Conservation (phyloP, 2,113 vertebrate species). For the Sitta europaea region DNA sequence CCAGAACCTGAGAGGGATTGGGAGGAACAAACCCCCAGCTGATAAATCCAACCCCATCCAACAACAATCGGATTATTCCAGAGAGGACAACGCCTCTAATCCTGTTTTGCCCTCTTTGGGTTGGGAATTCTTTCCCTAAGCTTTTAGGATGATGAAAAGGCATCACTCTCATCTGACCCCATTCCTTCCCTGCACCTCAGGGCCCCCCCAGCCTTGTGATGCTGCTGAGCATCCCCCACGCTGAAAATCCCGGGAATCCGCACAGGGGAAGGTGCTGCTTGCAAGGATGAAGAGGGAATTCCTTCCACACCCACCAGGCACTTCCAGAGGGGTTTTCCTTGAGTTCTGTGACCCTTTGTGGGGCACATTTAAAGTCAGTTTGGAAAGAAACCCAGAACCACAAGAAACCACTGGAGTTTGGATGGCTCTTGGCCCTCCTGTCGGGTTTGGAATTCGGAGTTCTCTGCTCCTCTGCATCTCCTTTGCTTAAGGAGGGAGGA, state of each 20-base stretch:
- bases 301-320: accelerated
- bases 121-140: slow-evolving; percentile 4
- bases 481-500: neutral
- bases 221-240: accelerated
- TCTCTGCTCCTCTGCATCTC: neutral
- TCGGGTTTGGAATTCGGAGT: neutral
- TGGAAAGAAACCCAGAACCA: accelerated
- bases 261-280: accelerated
- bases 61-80: too few species aligned
- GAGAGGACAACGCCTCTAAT: slow-evolving; percentile 9
- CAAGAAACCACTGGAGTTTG: accelerated
- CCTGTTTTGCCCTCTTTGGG: slow-evolving; percentile 35
- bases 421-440: accelerated
- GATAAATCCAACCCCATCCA: neutral
- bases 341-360: neutral
- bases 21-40: neutral
- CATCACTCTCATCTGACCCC: neutral
- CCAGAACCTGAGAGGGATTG: neutral
- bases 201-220: neutral
- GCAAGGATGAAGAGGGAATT: neutral
- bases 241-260: neutral
- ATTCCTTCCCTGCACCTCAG: neutral
- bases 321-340: neutral
- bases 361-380: neutral
- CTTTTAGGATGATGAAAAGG: slow-evolving; percentile 40